Evolutionary conservation across 2,888 invertebrate genomes (phyloP).

Genomic region (Drosophila engyochracea): DNA sequence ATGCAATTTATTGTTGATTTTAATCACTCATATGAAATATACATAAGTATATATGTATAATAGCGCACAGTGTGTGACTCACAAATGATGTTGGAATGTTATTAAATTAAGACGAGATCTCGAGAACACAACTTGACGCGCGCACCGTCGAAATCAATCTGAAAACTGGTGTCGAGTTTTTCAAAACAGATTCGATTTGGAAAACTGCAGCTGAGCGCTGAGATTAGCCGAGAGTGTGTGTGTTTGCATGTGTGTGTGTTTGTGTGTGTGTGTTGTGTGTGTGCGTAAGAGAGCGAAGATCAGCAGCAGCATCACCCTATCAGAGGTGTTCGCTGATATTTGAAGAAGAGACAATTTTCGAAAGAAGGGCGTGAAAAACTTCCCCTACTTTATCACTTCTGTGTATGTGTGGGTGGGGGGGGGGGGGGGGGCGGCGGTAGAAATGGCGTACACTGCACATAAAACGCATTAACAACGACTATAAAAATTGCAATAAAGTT

Average conservation of each 20-base stretch:
- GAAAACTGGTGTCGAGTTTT: slow-evolving; percentile 70
- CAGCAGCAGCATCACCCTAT: slow-evolving; percentile 6
- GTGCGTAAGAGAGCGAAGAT: slow-evolving; percentile 20
- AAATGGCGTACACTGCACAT: background rate
- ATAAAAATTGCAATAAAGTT: background rate
- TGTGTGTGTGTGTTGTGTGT: slow-evolving; percentile 4
- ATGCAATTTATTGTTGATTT: background rate
- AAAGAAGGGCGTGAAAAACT: slow-evolving; percentile 34
- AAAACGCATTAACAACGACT: background rate
- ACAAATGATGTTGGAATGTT: slow-evolving; percentile 8
- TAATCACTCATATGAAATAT: background rate
- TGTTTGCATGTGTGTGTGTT: slow-evolving; percentile 4
- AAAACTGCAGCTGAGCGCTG: slow-evolving; percentile 48
- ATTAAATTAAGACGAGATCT: background rate
- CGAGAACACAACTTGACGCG: slow-evolving; percentile 67
- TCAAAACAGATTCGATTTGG: slow-evolving; percentile 71
- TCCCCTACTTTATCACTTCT: slow-evolving; percentile 39
- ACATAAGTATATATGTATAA: background rate
- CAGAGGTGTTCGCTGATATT: background rate
- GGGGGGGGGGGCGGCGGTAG: background rate
- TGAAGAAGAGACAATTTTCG: background rate
- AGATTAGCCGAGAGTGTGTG: slow-evolving; percentile 12
- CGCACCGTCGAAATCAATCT: slow-evolving; percentile 78
- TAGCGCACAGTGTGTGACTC: slow-evolving; percentile 11
- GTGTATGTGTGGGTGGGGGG: background rate